Percentiles rank a stretch among this genome's conserved stretches.
Evolutionary conservation across 2,113 vertebrate genomes (phyloP).

Genomic region (Herpailurus yagouaroundi): DNA sequence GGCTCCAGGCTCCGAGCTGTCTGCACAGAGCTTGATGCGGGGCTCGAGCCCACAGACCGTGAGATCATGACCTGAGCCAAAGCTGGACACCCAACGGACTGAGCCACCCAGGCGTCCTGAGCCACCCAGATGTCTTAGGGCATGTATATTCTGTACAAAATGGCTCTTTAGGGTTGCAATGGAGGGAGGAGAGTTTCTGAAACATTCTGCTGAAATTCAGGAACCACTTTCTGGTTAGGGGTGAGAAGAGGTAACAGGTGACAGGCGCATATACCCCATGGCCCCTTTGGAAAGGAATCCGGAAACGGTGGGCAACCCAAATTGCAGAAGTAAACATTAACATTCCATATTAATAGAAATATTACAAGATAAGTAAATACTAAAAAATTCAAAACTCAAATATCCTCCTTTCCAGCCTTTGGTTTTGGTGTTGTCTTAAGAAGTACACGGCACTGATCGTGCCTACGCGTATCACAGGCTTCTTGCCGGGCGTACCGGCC

Average conservation of each 20-base stretch:
- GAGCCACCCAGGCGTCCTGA: too few relatives aligned
- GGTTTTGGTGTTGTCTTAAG: neutral
- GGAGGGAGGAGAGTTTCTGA: neutral
- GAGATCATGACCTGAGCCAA: accelerated
- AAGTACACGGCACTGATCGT: too few relatives aligned
- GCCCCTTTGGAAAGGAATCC: neutral
- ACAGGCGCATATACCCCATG: neutral
- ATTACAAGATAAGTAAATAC: neutral
- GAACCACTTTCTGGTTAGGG: neutral
- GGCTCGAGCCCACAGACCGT: too few relatives aligned
- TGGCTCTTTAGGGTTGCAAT: neutral
- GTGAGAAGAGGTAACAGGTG: neutral
- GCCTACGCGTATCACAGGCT: accelerated
- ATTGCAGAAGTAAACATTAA: neutral
- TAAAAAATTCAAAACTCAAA: neutral
- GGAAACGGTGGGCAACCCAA: neutral
- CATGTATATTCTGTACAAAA: neutral
- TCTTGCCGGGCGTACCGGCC: accelerated
- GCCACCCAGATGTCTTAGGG: neutral
- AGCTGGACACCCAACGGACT: too few relatives aligned
- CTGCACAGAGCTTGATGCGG: too few relatives aligned
- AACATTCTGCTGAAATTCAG: too few relatives aligned
- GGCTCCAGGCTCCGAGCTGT: too few relatives aligned
- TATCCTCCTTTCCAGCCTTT: neutral
- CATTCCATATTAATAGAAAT: neutral